phyloP scores from a whole-genome alignment of 2,113 vertebrate species.

The Gobio gobio region DNA sequence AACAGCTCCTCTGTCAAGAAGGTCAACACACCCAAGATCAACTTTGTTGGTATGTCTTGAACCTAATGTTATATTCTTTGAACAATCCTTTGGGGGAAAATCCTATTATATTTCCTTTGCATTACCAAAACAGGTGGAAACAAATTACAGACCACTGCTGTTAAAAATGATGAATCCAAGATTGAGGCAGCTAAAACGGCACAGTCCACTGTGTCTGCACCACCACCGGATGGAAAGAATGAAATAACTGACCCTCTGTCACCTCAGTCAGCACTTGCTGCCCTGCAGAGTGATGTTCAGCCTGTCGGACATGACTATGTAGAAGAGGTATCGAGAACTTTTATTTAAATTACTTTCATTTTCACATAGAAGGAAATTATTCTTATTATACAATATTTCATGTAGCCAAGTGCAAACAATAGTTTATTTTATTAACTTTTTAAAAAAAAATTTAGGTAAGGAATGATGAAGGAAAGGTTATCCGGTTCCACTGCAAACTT shows the following conservation, averaged over 20 bases:
- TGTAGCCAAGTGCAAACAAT: not conserved
- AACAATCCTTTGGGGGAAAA: constrained; percentile 24
- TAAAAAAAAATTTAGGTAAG: too few relatives aligned
- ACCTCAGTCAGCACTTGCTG: constrained; percentile 83
- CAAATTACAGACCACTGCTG: constrained; percentile 89
- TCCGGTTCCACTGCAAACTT: constrained; percentile 96
- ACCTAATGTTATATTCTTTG: too few relatives aligned
- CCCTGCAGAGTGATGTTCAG: constrained; percentile 95
- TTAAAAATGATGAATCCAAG: constrained; percentile 88
- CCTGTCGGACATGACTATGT: constrained; percentile 98
- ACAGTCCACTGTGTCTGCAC: constrained; percentile 68
- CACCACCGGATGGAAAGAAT: constrained; percentile 80
- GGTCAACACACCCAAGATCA: constrained; percentile 93
- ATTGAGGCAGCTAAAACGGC: constrained; percentile 79
- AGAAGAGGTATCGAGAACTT: constrained; percentile 84
- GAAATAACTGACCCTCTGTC: constrained; percentile 84
- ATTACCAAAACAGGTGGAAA: constrained; percentile 81
- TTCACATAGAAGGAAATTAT: too few relatives aligned
- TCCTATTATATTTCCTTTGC: not conserved
- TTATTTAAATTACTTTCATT: too few relatives aligned
- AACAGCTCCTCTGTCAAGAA: constrained; percentile 86
- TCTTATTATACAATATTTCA: too few relatives aligned
- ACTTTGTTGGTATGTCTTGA: constrained; percentile 91
- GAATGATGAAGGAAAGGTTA: constrained; percentile 98
- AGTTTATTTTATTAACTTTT: not conserved